Conservation (phyloP, 1,140 invertebrate species). For the Drosophila saltans region DNA sequence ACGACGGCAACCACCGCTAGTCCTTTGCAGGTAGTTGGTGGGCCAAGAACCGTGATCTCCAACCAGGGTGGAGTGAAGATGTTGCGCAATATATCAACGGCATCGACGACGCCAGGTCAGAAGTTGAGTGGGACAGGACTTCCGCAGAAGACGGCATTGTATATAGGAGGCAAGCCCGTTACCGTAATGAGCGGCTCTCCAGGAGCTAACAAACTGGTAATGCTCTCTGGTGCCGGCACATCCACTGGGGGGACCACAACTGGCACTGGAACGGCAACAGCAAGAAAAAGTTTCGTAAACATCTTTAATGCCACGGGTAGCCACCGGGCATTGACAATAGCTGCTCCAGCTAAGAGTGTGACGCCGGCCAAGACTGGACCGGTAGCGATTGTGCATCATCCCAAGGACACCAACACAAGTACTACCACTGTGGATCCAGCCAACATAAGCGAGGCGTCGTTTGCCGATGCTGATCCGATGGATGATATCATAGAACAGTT, state of each 20-base stretch:
- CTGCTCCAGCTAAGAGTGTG: slow-evolving; percentile 48
- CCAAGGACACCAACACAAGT: slow-evolving; percentile 27
- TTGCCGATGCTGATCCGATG: slow-evolving; percentile 59
- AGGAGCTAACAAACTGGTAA: slow-evolving; percentile 66
- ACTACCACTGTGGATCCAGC: slow-evolving; percentile 64
- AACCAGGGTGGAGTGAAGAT: slow-evolving; percentile 86
- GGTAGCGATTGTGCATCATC: slow-evolving; percentile 15
- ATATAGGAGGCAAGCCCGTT: slow-evolving; percentile 88
- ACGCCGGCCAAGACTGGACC: slow-evolving; percentile 80
- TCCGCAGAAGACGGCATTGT: slow-evolving; percentile 86
- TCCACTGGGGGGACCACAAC: slow-evolving; percentile 24
- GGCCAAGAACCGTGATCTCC: slow-evolving; percentile 81
- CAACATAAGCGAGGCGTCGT: slow-evolving; percentile 29
- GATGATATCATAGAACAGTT: slow-evolving; percentile 83
- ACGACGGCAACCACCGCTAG: slow-evolving; percentile 59
- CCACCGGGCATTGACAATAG: slow-evolving; percentile 57
- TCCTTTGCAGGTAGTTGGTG: slow-evolving; percentile 57
- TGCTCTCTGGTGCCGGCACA: slow-evolving; percentile 74
- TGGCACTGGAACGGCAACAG: slow-evolving; percentile 22
- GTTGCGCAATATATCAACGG: slow-evolving; percentile 85
- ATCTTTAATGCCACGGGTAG: slow-evolving; percentile 60
- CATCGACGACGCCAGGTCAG: slow-evolving; percentile 30
- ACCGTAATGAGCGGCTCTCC: slow-evolving; percentile 86
- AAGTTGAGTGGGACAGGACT: slow-evolving; percentile 36
- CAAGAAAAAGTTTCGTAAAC: slow-evolving; percentile 77